These are phyloP conservation scores for Orientallactaga sibirica DNA, from an alignment of 2,797 vertebrate species.

Conservation along the genomic window DNA sequence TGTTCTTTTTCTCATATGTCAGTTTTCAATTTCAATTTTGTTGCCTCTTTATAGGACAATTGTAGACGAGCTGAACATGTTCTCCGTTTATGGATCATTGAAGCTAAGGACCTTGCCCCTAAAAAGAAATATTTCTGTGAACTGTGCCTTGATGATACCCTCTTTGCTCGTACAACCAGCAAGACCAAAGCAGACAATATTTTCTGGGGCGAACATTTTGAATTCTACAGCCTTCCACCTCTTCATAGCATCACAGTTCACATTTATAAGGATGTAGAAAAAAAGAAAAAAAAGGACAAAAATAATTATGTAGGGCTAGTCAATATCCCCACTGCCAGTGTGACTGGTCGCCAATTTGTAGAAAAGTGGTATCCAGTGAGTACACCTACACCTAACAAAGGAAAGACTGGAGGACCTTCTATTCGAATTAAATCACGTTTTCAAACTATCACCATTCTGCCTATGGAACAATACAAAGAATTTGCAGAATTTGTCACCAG, in stretches of 20 bases:
- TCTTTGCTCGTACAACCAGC: conserved; percentile 97
- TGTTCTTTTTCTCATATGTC: background rate
- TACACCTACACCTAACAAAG: conserved; percentile 95
- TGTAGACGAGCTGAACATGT: conserved; percentile 94
- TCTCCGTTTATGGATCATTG: conserved; percentile 97
- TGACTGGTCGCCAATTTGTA: conserved; percentile 95
- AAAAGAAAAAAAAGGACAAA: conserved; percentile 99
- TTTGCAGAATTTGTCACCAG: conserved; percentile 98
- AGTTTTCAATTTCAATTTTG: conserved; percentile 39
- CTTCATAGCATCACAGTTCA: conserved; percentile 95
- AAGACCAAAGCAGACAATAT: conserved; percentile 95
- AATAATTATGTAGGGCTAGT: conserved; percentile 97
- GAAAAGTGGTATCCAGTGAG: conserved; percentile 99
- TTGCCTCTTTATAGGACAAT: conserved; percentile 92
- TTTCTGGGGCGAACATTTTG: conserved; percentile 99
- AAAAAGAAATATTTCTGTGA: conserved; percentile 99
- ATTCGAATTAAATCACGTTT: conserved; percentile 97
- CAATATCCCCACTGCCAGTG: conserved; percentile 93
- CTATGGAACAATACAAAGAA: conserved; percentile 99
- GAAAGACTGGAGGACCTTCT: conserved; percentile 93
- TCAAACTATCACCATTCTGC: conserved; percentile 96
- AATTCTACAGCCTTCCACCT: conserved; percentile 93
- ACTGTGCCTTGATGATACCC: conserved; percentile 97
- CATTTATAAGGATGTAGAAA: conserved; percentile 96
- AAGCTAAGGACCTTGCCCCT: conserved; percentile 96